A percentile compares a stretch with the other conserved stretches of the same genome.
Evolutionary conservation across 2,888 invertebrate genomes (phyloP).

Genomic region (Cinara cedri): DNA sequence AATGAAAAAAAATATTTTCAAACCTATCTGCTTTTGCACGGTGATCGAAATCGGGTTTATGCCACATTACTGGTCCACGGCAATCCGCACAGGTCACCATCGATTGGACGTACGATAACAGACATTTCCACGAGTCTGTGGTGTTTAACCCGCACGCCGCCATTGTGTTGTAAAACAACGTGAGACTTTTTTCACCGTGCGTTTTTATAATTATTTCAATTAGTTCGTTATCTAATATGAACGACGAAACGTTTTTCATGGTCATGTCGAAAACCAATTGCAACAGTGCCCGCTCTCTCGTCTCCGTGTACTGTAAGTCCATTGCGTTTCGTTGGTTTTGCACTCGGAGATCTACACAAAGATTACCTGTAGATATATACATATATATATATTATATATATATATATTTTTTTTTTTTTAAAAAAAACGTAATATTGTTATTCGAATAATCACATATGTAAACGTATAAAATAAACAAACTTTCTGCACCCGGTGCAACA

Average conservation of each 20-base stretch:
- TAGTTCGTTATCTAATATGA: constrained; percentile 21
- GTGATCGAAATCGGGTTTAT: not conserved
- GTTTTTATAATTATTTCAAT: constrained; percentile 25
- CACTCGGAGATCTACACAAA: not conserved
- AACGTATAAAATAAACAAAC: too few species aligned
- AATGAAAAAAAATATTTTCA: not conserved
- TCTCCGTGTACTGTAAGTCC: not conserved
- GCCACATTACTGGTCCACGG: constrained; percentile 26
- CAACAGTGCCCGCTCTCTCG: constrained; percentile 27
- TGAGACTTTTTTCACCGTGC: constrained; percentile 9
- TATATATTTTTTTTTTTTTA: not conserved
- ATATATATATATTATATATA: not conserved
- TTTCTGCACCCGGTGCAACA: not conserved
- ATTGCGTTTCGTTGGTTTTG: not conserved
- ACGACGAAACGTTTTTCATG: constrained; percentile 1
- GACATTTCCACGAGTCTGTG: constrained; percentile 5
- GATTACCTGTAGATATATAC: not conserved
- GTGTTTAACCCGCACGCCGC: constrained; percentile 31
- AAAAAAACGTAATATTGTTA: too few species aligned
- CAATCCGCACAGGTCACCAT: constrained; percentile 32
- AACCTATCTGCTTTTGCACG: constrained; percentile 18
- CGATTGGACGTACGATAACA: constrained; percentile 5
- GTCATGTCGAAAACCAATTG: constrained; percentile 39
- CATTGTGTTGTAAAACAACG: constrained; percentile 33
- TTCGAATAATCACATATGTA: not conserved